Percentiles rank a stretch among this genome's conserved stretches.
Evolutionary conservation across 2,888 invertebrate species (phyloP).

Genomic region (Lordiphosa fenestrarum): DNA sequence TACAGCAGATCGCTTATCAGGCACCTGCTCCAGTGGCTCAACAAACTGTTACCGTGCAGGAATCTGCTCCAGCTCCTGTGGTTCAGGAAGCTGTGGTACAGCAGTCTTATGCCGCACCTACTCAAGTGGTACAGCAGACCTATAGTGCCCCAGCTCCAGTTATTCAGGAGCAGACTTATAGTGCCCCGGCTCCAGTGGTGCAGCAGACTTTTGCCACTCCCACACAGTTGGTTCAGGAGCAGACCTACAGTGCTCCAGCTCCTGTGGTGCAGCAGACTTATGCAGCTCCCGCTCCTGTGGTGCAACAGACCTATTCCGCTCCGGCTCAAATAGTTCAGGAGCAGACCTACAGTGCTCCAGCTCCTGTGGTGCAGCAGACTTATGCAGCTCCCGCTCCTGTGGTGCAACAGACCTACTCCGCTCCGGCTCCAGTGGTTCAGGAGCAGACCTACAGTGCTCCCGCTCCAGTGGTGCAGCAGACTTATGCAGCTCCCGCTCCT

Average conservation of each 20-base stretch:
- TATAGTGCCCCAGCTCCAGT: slow-evolving; percentile 21
- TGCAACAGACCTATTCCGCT: slow-evolving; percentile 31
- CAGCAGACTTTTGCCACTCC: slow-evolving; percentile 24
- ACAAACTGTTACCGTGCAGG: slow-evolving; percentile 16
- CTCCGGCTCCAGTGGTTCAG: slow-evolving; percentile 20
- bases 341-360: slow-evolving; percentile 20
- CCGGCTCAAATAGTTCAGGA: slow-evolving; percentile 27
- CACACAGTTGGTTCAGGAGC: neutral
- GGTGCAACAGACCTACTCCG: slow-evolving; percentile 26
- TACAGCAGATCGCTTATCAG: slow-evolving; percentile 37
- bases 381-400: slow-evolving; percentile 25
- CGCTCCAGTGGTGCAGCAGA: slow-evolving; percentile 31
- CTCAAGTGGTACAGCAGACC: slow-evolving; percentile 12
- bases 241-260: neutral
- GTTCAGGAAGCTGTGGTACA: too few species aligned
- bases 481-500: slow-evolving; percentile 23
- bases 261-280: slow-evolving; percentile 18
- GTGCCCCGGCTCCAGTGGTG: slow-evolving; percentile 12
- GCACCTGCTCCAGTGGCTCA: slow-evolving; percentile 26
- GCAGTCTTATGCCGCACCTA: slow-evolving; percentile 23
- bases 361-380: slow-evolving; percentile 14
- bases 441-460: slow-evolving; percentile 15
- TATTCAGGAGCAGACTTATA: slow-evolving; percentile 20
- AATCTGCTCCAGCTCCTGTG: slow-evolving; percentile 22
- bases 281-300: slow-evolving; percentile 21